Base-by-base conservation (phyloP, 2,113 vertebrate genomes). In the Psophia crepitans region DNA sequence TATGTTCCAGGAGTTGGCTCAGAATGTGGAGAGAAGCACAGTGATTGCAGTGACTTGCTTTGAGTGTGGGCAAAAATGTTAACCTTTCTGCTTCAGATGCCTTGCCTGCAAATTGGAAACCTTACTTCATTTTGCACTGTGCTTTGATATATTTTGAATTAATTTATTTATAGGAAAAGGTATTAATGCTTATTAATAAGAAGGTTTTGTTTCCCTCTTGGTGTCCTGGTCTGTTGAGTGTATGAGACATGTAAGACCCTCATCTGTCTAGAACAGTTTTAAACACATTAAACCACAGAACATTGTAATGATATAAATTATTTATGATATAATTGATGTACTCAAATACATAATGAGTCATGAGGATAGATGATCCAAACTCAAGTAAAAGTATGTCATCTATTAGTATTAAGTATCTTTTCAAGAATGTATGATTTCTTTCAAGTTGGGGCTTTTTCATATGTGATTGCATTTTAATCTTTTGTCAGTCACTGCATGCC, bases 301-400 rank as follows among this genome's bases (percentile, higher is more conserved):
- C 57, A 97, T 97, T 93, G 88, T 95, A 92, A 95, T 95, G 83
- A 93, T 96, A 97, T 95, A 97, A 94, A 97, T 97, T 92, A 97
- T 97, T 96, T 96, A 96, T 96, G 93, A 96, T 94, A 87, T 95
- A 96, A 97, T 91, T 97, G 91, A 64, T 95, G 64, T 96, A 90
- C 96, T 96, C 89, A 96, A 89, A 96, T 73, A 88, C 93, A 83
- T 93, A 96, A 96, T 88, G 92, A 97, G 78, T 95, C 87, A 90
- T 93, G 74, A 94, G 71, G 87, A 74, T 93, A 95, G 94, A 90
- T 96, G 97, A 95, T 97, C 95, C 89, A 95, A 93, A 94, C 90
- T 94, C 92, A 92, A 94, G 83, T 89, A 90, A 97, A 97, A 96
- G 86, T 94, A 95, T 97, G 92, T 69, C 19, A 95, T 94, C 86